phyloP scores from a whole-genome alignment of 2,113 vertebrate genomes.

The Tringa solitaria region DNA sequence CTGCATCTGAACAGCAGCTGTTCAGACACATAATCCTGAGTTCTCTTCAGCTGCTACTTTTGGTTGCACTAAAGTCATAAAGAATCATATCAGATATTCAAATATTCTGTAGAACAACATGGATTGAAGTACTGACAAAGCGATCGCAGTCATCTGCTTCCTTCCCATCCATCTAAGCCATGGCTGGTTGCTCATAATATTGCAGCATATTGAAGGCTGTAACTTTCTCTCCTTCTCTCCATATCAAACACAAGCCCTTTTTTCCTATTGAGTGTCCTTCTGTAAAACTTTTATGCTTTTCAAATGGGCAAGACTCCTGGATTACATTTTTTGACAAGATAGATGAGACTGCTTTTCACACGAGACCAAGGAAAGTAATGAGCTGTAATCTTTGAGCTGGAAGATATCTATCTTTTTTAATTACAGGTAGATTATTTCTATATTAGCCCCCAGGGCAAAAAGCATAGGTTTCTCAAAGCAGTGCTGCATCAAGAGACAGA shows the following conservation, averaged over 20 bases:
- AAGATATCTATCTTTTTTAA: conserved; percentile 61
- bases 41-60: neutral
- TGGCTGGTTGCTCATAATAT: rapidly evolving
- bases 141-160: neutral
- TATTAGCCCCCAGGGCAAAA: conserved; percentile 10
- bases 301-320: neutral
- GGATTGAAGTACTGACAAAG: neutral
- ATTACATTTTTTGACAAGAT: conserved; percentile 52
- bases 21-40: neutral
- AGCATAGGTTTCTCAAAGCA: neutral
- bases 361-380: conserved; percentile 48
- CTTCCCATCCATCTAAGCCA: neutral
- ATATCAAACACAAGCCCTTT: neutral
- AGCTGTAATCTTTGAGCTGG: conserved; percentile 43
- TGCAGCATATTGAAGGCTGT: rapidly evolving
- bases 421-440: conserved; percentile 43
- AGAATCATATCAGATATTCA: neutral
- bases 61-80: neutral
- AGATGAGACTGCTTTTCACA: conserved; percentile 45
- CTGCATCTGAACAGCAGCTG: no score
- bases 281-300: conserved; percentile 2
- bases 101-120: neutral
- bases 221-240: neutral
- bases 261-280: neutral
- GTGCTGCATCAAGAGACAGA: neutral